Evolutionary conservation across 2,888 invertebrate genomes (phyloP).

Genomic region (Aphelenchoides bicaudatus): DNA sequence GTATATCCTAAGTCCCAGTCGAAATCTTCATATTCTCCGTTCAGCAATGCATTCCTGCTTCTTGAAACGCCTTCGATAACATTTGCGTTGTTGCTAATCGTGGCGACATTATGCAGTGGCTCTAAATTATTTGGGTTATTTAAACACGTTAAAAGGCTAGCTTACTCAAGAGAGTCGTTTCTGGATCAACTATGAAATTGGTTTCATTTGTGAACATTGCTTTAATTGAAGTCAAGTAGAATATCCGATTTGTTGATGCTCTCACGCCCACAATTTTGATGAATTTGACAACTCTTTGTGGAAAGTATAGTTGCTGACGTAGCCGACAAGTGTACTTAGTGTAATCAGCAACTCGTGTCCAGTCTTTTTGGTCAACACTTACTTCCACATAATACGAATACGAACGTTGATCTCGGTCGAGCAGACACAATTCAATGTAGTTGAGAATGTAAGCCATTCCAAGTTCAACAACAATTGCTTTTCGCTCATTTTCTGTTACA

Average conservation of each 20-base stretch:
- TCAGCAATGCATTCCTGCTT: conserved; percentile 85
- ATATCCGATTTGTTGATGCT: conserved; percentile 83
- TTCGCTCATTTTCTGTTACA: conserved; percentile 61
- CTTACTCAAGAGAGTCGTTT: conserved; percentile 70
- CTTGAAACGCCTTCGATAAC: conserved; percentile 93
- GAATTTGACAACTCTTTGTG: conserved; percentile 76
- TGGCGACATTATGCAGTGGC: conserved; percentile 86
- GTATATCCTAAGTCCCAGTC: conserved; percentile 95
- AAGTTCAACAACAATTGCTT: conserved; percentile 64
- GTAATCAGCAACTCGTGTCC: conserved; percentile 89
- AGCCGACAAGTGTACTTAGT: conserved; percentile 86
- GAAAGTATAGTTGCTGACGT: conserved; percentile 91
- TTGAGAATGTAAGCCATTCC: conserved; percentile 77
- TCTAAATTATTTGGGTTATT: conserved; percentile 49
- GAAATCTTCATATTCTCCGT: conserved; percentile 89
- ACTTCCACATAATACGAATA: conserved; percentile 88
- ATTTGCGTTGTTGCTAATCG: conserved; percentile 75
- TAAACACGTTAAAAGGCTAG: conserved; percentile 4
- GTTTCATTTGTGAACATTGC: conserved; percentile 77
- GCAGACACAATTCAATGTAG: conserved; percentile 83
- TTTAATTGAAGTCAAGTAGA: conserved; percentile 88
- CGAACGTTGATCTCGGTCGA: conserved; percentile 86
- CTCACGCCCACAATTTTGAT: conserved; percentile 74
- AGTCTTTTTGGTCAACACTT: conserved; percentile 84
- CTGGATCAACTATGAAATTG: conserved; percentile 69